A percentile compares a stretch with the other conserved stretches of the same genome.
phyloP scores from a whole-genome alignment of 2,888 invertebrate genomes.

The Phortica magna region DNA sequence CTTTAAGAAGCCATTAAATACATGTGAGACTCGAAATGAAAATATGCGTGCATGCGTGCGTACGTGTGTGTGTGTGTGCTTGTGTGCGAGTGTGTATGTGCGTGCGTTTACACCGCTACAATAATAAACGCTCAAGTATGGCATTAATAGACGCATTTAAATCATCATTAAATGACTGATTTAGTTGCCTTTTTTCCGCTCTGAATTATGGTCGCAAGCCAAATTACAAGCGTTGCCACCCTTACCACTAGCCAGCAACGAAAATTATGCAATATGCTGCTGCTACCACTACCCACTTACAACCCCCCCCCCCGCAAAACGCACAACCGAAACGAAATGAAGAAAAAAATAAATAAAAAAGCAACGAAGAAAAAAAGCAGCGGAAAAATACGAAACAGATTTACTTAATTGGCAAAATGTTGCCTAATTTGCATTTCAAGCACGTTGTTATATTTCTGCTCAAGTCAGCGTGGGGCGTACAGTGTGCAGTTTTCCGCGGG shows the following conservation, averaged over 20 bases:
- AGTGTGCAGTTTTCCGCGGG: slow-evolving; percentile 6
- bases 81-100: not conserved
- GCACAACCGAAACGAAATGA: not conserved
- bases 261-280: slow-evolving; percentile 10
- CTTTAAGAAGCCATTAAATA: slow-evolving; percentile 42
- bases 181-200: slow-evolving; percentile 14
- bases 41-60: not conserved
- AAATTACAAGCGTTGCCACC: not conserved
- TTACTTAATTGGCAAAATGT: slow-evolving; percentile 46
- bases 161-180: slow-evolving; percentile 28
- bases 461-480: slow-evolving; percentile 31
- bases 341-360: not conserved
- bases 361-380: slow-evolving; percentile 3
- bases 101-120: not conserved
- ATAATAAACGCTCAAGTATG: slow-evolving; percentile 16
- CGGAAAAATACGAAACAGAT: slow-evolving; percentile 41
- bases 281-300: not conserved
- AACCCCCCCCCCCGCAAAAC: not conserved
- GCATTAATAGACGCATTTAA: slow-evolving; percentile 40
- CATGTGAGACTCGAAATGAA: not conserved
- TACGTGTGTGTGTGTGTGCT: not conserved
- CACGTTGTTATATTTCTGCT: slow-evolving; percentile 28
- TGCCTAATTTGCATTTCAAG: slow-evolving; percentile 47
- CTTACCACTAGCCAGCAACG: not conserved
- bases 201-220: slow-evolving; percentile 1